Base-by-base conservation (phyloP, 2,113 vertebrate species). In the Oreochromis spilurus region DNA sequence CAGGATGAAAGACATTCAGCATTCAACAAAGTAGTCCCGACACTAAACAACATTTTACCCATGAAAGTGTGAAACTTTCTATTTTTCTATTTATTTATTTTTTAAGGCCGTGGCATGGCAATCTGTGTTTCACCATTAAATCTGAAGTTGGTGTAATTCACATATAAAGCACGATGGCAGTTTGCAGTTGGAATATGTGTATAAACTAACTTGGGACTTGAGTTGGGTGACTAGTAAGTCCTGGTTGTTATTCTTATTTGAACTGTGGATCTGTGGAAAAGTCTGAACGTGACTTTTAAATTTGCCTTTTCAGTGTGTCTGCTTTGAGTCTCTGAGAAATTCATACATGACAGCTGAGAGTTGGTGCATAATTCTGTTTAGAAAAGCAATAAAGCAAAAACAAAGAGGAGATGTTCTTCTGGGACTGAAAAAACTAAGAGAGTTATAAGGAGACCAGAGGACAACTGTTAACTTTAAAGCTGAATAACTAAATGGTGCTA, bases 21-120 rank as follows among this genome's bases (percentile, higher is more conserved):
- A 67, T 24, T 40, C 36, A 13, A 14, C 62, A 67, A 40, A 34
- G 16, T 19, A 60, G 16, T 34, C 29, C 29, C 10, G 29, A 29
- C 2, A 1, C 57, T 60, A 29, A 17, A 17, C 26, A 65, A n/a
- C 17, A 38, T n/a, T 38, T 67, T 38, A 5, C 60, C 19, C 8
- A 31, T 38, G 19, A 38, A 67, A 67, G 12, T 43, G 7, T 2
- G n/a, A 70, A 43, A 14, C 65, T 4, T 43, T 9, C 0, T 21
- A 21, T 24, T 70, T 70, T 70, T 60, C 5, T 34, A 17, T 31
- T 60, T 60, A 34, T 60, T 60, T 10, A 31, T 24, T 70, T 38
- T 21, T 24, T 1, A 0, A 43, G 38, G 38, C 38, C 1, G 2
- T 24, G 2, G 1, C 3, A 5, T 36, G 9, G 58, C 29, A 19